Conservation (phyloP, 2,888 invertebrate genomes). For the Keiferia lycopersicella region DNA sequence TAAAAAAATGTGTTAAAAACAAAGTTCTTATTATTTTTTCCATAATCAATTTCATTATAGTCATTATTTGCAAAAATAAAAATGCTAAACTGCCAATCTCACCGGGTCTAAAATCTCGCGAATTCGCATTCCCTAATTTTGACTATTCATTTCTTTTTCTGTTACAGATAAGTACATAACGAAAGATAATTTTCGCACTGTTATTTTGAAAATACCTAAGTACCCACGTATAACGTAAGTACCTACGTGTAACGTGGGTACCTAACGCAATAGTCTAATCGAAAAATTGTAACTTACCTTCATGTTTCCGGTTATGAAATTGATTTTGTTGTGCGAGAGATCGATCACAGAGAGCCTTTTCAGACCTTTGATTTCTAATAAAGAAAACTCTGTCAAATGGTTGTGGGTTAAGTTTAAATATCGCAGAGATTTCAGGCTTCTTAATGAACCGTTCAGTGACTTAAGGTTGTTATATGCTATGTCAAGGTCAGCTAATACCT, state of each 20-base stretch:
- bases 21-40: too few species aligned
- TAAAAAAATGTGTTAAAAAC: too few species aligned
- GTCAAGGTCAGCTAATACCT: slow-evolving; percentile 85
- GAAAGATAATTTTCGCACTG: not conserved
- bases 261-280: not conserved
- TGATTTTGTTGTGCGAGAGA: slow-evolving; percentile 88
- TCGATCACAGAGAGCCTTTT: slow-evolving; percentile 87
- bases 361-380: slow-evolving; percentile 89
- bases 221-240: too few species aligned
- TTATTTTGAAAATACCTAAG: not conserved
- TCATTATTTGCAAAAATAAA: too few species aligned
- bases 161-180: too few species aligned
- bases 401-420: slow-evolving; percentile 89
- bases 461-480: slow-evolving; percentile 87
- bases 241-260: too few species aligned
- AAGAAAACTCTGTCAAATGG: slow-evolving; percentile 87
- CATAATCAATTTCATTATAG: too few species aligned
- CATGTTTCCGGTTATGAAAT: slow-evolving; percentile 83
- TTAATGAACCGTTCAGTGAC: slow-evolving; percentile 86
- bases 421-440: slow-evolving; percentile 84
- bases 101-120: too few species aligned
- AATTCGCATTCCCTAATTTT: too few species aligned
- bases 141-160: too few species aligned
- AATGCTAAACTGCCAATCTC: too few species aligned
- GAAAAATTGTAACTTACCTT: slow-evolving; percentile 68